Evolutionary conservation across 2,797 vertebrate genomes (phyloP), one percentile per base, ranked within the genome.

Genomic region (Podargus strigoides): DNA sequence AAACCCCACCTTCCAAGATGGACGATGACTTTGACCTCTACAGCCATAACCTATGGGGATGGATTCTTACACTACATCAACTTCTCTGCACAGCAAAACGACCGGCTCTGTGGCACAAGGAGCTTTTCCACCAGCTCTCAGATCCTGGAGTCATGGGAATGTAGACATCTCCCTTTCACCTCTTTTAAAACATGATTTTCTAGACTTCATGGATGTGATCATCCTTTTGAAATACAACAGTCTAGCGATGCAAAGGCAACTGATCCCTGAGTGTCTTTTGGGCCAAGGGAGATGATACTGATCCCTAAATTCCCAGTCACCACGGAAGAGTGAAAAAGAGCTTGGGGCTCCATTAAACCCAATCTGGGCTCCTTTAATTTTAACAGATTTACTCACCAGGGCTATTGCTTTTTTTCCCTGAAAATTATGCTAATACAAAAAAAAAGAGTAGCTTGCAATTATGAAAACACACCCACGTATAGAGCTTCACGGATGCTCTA

Each of bases 1-100:
- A 91, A 66, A 89, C 90, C 91, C 85, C 95, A 93, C 95, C 95
- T 97, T 95, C 85, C 84, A 92, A 92, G 74, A 88, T 26, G 85
- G 86, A 55, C 2, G 26, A 93, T 89, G 88, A 96, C 94, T 96
- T 96, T 94, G 91, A 90, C 90, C 87, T 77, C 70, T 77, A 39
- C 75, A 87, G 88, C 80, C 42, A 14, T 64, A 91, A 62, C 84
- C 85, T 50, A 37, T 0, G 0, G 53, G 56, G 64, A 94, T n/a
- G 2, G 1, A 91, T 78, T 59, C 50, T 66, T 59, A 11, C 0
- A 0, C 62, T 14, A 4, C 1, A 0, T n/a, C 2, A 2, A 41
- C 50, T 69, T 47, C 56, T 75, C 36, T 0, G 0, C 49, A 1
- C 23, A 5, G 44, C 36, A 49, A 42, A 60, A 63, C 1, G 0